Conservation (phyloP, 2,113 vertebrate species). For the Camelus bactrianus region DNA sequence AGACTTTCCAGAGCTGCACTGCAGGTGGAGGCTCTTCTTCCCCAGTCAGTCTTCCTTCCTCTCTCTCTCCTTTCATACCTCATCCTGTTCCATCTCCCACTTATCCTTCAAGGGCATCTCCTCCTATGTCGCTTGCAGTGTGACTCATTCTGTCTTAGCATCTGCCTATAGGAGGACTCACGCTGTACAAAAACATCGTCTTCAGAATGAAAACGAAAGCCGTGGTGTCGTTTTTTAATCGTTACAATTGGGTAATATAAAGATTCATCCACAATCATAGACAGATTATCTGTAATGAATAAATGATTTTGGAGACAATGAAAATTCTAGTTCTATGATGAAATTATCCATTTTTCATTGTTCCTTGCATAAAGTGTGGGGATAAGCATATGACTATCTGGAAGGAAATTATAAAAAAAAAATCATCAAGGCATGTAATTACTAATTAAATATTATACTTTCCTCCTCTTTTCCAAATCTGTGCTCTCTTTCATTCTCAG, state of each 20-base stretch:
- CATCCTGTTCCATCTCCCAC: not conserved
- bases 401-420: not conserved
- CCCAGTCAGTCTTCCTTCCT: not conserved
- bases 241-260: not conserved
- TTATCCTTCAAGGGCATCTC: not conserved
- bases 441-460: not conserved
- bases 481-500: not conserved
- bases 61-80: not conserved
- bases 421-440: not conserved
- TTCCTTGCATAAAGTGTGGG: not conserved
- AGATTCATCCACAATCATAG: not conserved
- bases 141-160: not conserved
- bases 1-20: not conserved
- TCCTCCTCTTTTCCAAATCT: not conserved
- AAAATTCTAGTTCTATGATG: not conserved
- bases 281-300: not conserved
- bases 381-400: not conserved
- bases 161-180: not conserved
- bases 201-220: not conserved
- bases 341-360: not conserved
- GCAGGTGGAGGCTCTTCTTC: not conserved
- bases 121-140: too few species aligned
- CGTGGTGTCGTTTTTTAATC: not conserved
- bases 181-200: not conserved
- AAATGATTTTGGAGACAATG: not conserved